Evolutionary conservation across 2,113 vertebrate genomes (phyloP).

Genomic region (Cyanoderma ruficeps): DNA sequence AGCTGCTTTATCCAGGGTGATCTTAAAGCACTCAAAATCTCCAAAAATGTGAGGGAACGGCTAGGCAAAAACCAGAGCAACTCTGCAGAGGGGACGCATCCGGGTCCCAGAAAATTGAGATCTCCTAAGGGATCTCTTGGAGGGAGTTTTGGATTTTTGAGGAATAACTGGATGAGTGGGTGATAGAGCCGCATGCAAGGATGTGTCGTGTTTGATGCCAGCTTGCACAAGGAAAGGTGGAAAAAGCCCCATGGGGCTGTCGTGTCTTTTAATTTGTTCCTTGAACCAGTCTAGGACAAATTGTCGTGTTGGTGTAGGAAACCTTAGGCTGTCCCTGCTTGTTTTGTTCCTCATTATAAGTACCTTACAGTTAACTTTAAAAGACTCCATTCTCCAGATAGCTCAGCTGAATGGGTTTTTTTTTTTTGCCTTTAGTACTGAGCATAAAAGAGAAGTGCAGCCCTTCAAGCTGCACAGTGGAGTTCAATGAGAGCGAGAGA

Average conservation of each 20-base stretch:
- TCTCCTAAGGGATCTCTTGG: not conserved
- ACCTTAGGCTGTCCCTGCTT: conserved; percentile 20
- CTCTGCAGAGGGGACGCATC: not conserved
- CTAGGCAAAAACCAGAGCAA: not conserved
- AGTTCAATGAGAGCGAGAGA: conserved; percentile 6
- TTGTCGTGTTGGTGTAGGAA: not conserved
- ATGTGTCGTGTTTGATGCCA: not conserved
- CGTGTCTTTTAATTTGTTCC: not conserved
- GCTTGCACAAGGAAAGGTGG: not conserved
- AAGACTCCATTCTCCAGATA: conserved; percentile 20
- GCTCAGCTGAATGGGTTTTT: not conserved
- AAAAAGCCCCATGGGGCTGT: not conserved
- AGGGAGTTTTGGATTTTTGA: not conserved
- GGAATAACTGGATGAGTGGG: not conserved
- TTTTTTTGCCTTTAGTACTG: not conserved
- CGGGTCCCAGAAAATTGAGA: fast-evolving
- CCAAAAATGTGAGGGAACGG: not conserved
- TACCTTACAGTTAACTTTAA: not conserved
- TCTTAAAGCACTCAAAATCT: not conserved
- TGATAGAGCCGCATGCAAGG: not conserved
- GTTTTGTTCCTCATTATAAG: conserved; percentile 16
- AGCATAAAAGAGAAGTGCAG: conserved; percentile 33
- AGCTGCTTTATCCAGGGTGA: not conserved
- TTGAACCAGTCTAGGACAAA: not conserved
- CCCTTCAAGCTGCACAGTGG: not conserved